Evolutionary conservation across 2,888 invertebrate species (phyloP).

Genomic region (Ischnus inquisitorius): DNA sequence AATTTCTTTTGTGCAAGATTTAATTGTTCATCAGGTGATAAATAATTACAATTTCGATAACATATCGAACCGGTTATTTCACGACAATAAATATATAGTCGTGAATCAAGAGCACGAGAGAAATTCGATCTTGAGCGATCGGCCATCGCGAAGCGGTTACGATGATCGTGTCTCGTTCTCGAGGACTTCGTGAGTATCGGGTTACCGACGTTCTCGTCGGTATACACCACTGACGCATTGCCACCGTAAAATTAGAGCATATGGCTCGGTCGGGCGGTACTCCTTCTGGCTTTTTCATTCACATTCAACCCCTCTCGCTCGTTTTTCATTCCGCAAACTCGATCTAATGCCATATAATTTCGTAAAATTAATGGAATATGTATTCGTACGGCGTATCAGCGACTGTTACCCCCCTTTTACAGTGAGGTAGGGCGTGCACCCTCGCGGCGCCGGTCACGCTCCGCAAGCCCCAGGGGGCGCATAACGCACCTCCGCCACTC

Average conservation of each 20-base stretch:
- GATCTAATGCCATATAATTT: conserved; percentile 63
- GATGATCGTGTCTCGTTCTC: conserved; percentile 18
- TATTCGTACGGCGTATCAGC: conserved; percentile 17
- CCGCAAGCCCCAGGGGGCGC: conserved; percentile 20
- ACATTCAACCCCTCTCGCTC: conserved; percentile 34
- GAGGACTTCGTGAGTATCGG: conserved; percentile 30
- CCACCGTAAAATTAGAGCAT: conserved; percentile 55
- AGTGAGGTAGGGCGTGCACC: conserved; percentile 42
- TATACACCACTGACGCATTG: background rate
- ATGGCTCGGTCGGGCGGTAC: conserved; percentile 26
- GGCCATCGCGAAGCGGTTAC: background rate
- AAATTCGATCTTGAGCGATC: conserved; percentile 23
- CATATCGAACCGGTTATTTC: background rate
- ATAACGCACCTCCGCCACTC: background rate
- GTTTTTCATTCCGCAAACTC: conserved; percentile 58
- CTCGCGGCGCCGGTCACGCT: conserved; percentile 59
- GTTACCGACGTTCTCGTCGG: conserved; percentile 25
- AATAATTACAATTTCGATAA: background rate
- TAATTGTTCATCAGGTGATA: background rate
- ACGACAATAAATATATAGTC: conserved; percentile 10
- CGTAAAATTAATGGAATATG: conserved; percentile 60
- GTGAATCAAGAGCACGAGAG: conserved; percentile 3
- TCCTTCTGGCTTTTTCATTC: conserved; percentile 47
- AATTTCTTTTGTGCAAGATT: no score
- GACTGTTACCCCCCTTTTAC: background rate